phyloP scores from a whole-genome alignment of 2,113 vertebrate genomes.

The Lipophrys pholis region DNA sequence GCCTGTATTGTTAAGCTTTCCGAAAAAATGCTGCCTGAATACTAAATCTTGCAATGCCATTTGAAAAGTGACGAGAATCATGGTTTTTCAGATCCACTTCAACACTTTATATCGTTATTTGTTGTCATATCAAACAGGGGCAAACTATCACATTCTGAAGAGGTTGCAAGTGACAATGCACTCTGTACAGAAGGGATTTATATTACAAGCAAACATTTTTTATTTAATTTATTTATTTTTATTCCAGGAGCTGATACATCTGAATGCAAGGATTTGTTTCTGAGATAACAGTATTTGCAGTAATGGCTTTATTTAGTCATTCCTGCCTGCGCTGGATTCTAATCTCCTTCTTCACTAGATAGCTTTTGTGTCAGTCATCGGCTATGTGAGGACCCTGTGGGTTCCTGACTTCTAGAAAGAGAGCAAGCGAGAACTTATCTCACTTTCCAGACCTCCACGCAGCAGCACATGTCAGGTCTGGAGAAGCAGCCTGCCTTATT shows the following conservation, averaged over 20 bases:
- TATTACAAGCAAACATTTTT: conserved; percentile 30
- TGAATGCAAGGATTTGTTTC: too few relatives aligned
- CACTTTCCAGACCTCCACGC: conserved; percentile 66
- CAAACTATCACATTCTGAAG: neutral
- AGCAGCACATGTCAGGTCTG: conserved; percentile 71
- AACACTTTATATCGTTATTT: conserved; percentile 61
- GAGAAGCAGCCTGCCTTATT: conserved; percentile 64
- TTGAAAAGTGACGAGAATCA: conserved; percentile 45
- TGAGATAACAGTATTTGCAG: conserved; percentile 54
- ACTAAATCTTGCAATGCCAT: conserved; percentile 22
- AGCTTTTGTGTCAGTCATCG: conserved; percentile 53
- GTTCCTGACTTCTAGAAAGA: conserved; percentile 51
- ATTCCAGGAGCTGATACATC: too few relatives aligned
- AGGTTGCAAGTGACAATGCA: conserved; percentile 17
- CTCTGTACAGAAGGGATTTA: conserved; percentile 10
- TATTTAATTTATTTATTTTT: too few relatives aligned
- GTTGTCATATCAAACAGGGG: conserved; percentile 40
- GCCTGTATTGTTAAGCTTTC: conserved; percentile 53
- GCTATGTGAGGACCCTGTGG: conserved; percentile 45
- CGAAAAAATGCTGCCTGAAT: conserved; percentile 51
- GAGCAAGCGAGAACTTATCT: conserved; percentile 66
- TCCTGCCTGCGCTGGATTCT: conserved; percentile 49
- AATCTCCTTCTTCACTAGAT: conserved; percentile 43
- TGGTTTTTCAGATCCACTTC: conserved; percentile 28
- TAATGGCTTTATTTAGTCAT: conserved; percentile 49